Conservation (phyloP, 2,888 invertebrate species). For the Caenorhabditis angaria region DNA sequence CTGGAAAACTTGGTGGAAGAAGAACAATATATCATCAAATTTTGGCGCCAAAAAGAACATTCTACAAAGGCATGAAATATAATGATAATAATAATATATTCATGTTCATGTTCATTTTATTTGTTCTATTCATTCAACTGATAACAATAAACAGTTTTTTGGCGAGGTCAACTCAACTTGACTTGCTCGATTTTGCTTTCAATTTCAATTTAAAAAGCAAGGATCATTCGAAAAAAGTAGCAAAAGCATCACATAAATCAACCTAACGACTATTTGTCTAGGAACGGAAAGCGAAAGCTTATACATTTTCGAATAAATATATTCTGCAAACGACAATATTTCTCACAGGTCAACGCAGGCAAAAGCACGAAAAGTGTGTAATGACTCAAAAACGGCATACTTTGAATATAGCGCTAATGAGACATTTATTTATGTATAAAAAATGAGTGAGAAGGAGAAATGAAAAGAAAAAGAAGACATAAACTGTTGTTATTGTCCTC, state of each 20-base stretch:
- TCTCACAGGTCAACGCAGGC: neutral
- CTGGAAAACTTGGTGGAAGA: slow-evolving; percentile 2
- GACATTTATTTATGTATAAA: neutral
- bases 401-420: neutral
- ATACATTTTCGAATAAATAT: too few species aligned
- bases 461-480: neutral
- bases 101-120: neutral
- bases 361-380: neutral
- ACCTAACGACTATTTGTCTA: neutral
- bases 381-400: neutral
- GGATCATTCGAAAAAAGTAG: neutral
- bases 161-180: neutral
- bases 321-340: neutral
- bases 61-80: neutral
- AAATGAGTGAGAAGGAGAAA: neutral
- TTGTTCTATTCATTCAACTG: neutral
- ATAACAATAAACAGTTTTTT: neutral
- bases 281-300: neutral
- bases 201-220: neutral
- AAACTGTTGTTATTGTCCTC: neutral
- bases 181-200: too few species aligned
- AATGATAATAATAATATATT: neutral
- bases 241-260: neutral
- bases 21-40: neutral
- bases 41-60: slow-evolving; percentile 1